Percentiles rank a stretch among this genome's conserved stretches.
phyloP scores from a whole-genome alignment of 2,888 invertebrate species.

The Dendrolimus pini region DNA sequence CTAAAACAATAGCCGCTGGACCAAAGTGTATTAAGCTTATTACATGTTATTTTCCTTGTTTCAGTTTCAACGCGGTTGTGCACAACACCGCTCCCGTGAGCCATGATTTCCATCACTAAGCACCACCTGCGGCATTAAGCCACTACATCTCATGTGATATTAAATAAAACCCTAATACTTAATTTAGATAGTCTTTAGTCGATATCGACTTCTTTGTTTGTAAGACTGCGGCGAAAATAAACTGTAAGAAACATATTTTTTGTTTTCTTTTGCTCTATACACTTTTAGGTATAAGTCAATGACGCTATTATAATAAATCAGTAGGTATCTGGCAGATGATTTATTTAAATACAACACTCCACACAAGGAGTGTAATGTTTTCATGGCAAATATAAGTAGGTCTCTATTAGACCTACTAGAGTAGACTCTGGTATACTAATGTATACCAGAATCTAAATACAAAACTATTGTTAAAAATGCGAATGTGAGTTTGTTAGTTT shows the following conservation, averaged over 20 bases:
- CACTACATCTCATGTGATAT: constrained; percentile 67
- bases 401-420: too few species aligned
- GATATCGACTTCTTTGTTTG: constrained; percentile 53
- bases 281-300: background rate
- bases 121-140: constrained; percentile 25
- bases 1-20: too few species aligned
- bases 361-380: too few species aligned
- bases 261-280: constrained; percentile 2
- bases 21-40: background rate
- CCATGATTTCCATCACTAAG: constrained; percentile 61
- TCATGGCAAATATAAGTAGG: too few species aligned
- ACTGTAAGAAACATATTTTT: constrained; percentile 44
- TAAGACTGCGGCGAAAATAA: constrained; percentile 75
- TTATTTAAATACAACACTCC: too few species aligned
- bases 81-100: constrained; percentile 69
- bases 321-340: too few species aligned
- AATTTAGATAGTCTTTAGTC: constrained; percentile 71
- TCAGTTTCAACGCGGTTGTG: constrained; percentile 72
- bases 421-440: too few species aligned
- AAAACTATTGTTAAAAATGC: too few species aligned
- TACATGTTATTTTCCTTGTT: constrained; percentile 18
- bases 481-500: too few species aligned
- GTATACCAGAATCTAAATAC: too few species aligned
- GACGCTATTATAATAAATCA: too few species aligned
- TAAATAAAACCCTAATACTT: constrained; percentile 53